Evolutionary conservation across 30 jellyfish, hydroid and myxozoan genomes (phyloP), one percentile per base, ranked within the genome.

Genomic region (Chrysaora quinquecirrha): DNA sequence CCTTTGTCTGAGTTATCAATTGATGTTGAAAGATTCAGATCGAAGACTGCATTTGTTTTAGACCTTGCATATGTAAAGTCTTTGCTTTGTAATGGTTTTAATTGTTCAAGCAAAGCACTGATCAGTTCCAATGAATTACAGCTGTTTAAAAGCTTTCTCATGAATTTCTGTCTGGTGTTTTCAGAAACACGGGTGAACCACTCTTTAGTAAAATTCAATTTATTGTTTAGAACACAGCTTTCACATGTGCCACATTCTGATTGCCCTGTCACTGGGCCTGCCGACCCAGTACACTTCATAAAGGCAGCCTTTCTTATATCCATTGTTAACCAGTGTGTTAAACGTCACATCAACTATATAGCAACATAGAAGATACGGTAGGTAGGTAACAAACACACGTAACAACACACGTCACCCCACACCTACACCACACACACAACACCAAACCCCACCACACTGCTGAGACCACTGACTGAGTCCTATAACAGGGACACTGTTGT

Each of bases 1-100:
- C 87, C 50, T 21, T 52, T 38, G 47, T 77, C 71, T 6, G 81
- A 66, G 43, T 28, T 1, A 46, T 73, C 43, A 30, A 48, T 69
- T 1, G 76, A 1, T 12, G 63, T 76, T 1, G 71, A 43, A 7
- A 76, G 27, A 7, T 83, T 87, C 4, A 34, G n/a, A 49, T 77
- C 70, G 32, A 76, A 52, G 3, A 75, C 74, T 4, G 86, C 56
- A 34, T 72, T 86, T 14, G 77, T 67, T 48, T 80, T 77, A 14
- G 90, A 66, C 47, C 58, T 86, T 18, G 96, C 90, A 86, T 86
- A 86, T 7, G 63, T 71, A 48, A 74, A 86, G 65, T 86, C 96
- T 69, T 86, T 86, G 60, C 73, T 49, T 69, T 69, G 86, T 68
- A 86, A 48, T 0, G 90, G 87, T 32, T 71, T 68, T 30, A 86